Percentiles rank a stretch among this genome's conserved stretches.
Evolutionary conservation across 1,140 invertebrate species (phyloP).

Genomic region (Cecropterus lyciades): DNA sequence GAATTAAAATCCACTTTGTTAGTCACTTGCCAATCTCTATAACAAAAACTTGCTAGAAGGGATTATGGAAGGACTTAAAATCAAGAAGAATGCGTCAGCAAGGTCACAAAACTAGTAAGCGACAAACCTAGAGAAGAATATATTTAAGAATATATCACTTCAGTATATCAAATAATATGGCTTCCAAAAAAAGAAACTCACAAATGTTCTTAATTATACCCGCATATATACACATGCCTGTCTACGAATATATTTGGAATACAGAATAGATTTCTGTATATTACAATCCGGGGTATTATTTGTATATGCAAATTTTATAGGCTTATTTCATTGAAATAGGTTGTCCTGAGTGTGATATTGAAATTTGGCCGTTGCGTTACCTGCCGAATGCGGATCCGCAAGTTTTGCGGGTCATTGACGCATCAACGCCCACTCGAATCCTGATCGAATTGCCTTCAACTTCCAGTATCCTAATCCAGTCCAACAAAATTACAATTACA

Average conservation of each 20-base stretch:
- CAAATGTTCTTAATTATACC: neutral
- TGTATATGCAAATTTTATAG: constrained; percentile 40
- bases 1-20: constrained; percentile 51
- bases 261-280: neutral
- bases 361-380: constrained; percentile 54
- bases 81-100: no score
- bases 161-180: neutral
- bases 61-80: no score
- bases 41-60: constrained; percentile 12
- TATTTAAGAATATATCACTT: no score
- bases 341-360: constrained; percentile 44
- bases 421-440: constrained; percentile 73
- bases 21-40: constrained; percentile 30
- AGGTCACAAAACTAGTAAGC: no score
- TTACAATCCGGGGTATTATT: neutral
- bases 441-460: constrained; percentile 61
- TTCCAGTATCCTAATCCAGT: constrained; percentile 53
- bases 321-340: constrained; percentile 48
- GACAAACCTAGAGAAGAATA: no score
- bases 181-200: neutral
- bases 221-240: neutral
- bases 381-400: constrained; percentile 79
- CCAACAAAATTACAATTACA: constrained; percentile 14
- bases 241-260: neutral
- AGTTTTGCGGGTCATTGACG: constrained; percentile 82